Percentiles rank a stretch among this genome's conserved stretches.
phyloP scores from a whole-genome alignment of 1,140 invertebrate genomes.

The Brachionus asplanchnoidis region DNA sequence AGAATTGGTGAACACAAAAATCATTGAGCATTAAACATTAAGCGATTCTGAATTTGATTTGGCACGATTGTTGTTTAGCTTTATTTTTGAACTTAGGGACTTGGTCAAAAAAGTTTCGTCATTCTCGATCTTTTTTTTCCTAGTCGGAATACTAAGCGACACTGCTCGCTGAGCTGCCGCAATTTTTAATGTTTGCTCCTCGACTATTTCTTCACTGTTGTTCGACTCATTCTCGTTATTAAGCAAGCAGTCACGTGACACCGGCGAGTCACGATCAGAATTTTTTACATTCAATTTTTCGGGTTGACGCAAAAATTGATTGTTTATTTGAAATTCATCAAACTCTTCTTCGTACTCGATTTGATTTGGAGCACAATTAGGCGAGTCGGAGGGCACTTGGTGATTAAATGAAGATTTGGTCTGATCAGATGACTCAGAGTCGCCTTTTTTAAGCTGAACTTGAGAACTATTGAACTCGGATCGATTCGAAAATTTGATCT shows the following conservation, averaged over 20 bases:
- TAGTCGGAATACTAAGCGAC: not conserved
- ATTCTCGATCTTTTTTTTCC: not conserved
- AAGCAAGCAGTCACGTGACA: slow-evolving; percentile 10
- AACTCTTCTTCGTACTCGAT: not conserved
- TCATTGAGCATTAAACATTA: not conserved
- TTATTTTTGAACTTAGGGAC: not conserved
- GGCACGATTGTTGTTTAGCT: not conserved
- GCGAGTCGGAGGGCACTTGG: not conserved
- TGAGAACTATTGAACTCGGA: not conserved
- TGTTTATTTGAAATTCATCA: not conserved
- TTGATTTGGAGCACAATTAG: not conserved
- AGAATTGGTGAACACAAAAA: not conserved
- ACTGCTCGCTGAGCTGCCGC: not conserved
- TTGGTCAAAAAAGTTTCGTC: not conserved
- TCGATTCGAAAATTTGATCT: not conserved
- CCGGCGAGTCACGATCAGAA: not conserved
- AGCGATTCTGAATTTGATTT: not conserved
- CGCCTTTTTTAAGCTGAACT: not conserved
- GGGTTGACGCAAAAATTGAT: not conserved
- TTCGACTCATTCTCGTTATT: slow-evolving; percentile 24
- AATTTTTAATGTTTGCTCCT: not conserved
- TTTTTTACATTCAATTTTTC: not conserved
- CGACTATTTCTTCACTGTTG: not conserved
- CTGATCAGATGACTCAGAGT: not conserved
- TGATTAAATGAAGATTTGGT: not conserved